A percentile compares a stretch with the other conserved stretches of the same genome.
Evolutionary conservation across 2,113 vertebrate genomes (phyloP).

Genomic region (Agelaius tricolor): DNA sequence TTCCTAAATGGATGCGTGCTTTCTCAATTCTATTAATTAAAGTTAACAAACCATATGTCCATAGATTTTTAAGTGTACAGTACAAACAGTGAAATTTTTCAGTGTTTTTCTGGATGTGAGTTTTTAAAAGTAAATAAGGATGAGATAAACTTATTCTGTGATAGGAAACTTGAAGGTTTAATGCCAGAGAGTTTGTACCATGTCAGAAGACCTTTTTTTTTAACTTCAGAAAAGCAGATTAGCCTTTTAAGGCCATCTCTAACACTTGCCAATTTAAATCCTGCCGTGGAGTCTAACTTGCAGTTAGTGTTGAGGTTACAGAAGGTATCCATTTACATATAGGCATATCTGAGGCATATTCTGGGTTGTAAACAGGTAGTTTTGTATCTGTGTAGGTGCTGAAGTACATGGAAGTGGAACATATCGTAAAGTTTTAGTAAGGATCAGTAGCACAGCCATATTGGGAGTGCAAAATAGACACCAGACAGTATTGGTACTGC

Average conservation of each 20-base stretch:
- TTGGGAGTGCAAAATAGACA: neutral
- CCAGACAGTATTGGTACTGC: neutral
- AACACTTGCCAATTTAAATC: neutral
- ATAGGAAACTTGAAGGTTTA: neutral
- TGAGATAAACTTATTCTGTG: neutral
- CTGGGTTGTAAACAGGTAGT: neutral
- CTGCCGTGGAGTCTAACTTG: neutral
- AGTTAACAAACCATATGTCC: slow-evolving; percentile 17
- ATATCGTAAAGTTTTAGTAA: neutral
- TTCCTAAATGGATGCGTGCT: neutral
- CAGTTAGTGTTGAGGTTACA: neutral
- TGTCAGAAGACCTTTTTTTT: neutral
- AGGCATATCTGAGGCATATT: neutral
- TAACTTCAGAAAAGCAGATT: neutral
- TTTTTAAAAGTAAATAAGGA: neutral
- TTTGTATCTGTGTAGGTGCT: neutral
- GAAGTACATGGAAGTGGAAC: accelerated
- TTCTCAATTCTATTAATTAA: slow-evolving; percentile 47
- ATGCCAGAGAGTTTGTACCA: neutral
- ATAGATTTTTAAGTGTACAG: neutral
- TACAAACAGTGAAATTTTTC: neutral
- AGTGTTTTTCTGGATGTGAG: neutral
- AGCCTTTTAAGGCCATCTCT: neutral
- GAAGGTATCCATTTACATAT: neutral
- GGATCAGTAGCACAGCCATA: neutral